Evolutionary conservation across 2,113 vertebrate genomes (phyloP).

Genomic region (Pollimyrus isidori): DNA sequence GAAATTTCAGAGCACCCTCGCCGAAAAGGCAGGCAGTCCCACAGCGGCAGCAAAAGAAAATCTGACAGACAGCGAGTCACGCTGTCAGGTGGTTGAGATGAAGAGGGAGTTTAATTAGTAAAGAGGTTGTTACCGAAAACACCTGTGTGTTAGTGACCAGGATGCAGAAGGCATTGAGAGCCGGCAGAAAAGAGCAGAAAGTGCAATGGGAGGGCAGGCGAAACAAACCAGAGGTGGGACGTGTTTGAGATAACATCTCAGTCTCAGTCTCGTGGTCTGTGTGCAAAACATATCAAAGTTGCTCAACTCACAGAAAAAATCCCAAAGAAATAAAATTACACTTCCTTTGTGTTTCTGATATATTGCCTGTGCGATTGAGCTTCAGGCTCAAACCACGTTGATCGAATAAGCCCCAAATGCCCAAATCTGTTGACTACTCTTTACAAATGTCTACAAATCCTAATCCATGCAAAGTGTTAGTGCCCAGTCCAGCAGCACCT

Average conservation of each 20-base stretch:
- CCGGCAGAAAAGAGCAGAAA: not conserved
- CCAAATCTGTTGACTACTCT: not conserved
- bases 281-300: not conserved
- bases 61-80: conserved; percentile 25
- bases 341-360: not conserved
- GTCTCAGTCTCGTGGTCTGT: not conserved
- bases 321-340: not conserved
- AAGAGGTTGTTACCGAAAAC: conserved; percentile 34
- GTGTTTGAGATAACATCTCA: not conserved
- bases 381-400: not conserved
- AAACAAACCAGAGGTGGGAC: not conserved
- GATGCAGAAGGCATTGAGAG: not conserved
- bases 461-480: not conserved
- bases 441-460: not conserved
- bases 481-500: not conserved
- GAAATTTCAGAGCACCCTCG: too few species aligned
- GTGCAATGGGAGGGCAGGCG: not conserved
- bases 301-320: not conserved
- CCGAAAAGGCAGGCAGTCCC: too few species aligned
- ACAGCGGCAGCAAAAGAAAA: too few species aligned
- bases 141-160: conserved; percentile 9
- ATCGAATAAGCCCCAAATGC: not conserved
- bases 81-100: conserved; percentile 30
- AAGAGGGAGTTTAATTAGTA: conserved; percentile 45
- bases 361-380: not conserved